Percentiles rank a stretch among this genome's conserved stretches.
phyloP scores from a whole-genome alignment of 2,797 vertebrate genomes.

The Eidolon dupreanum region DNA sequence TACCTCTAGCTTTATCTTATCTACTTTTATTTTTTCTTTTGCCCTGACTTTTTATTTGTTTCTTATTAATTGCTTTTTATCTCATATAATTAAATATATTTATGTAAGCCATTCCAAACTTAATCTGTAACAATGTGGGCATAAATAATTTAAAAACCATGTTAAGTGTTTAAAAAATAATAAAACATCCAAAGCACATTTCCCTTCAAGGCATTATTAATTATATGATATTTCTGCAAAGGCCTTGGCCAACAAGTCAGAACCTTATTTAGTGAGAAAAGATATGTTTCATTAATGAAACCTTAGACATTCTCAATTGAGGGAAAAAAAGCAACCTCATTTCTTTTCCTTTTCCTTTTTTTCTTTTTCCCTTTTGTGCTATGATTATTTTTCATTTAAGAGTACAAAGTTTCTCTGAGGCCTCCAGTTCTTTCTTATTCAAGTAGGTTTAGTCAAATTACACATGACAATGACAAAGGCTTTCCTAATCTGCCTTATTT shows the following conservation, averaged over 20 bases:
- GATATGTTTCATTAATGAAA: slow-evolving; percentile 79
- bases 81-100: slow-evolving; percentile 2
- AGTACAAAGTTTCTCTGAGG: slow-evolving; percentile 70
- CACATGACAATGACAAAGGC: slow-evolving; percentile 47
- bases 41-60: slow-evolving; percentile 13
- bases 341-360: slow-evolving; percentile 45
- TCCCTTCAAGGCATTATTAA: slow-evolving; percentile 74
- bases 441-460: slow-evolving; percentile 72
- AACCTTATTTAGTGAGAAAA: slow-evolving; percentile 76
- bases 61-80: slow-evolving; percentile 29
- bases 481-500: slow-evolving; percentile 52
- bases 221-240: slow-evolving; percentile 71
- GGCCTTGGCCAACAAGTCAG: slow-evolving; percentile 66
- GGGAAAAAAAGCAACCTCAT: neutral
- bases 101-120: slow-evolving; percentile 23
- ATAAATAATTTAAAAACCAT: slow-evolving; percentile 41
- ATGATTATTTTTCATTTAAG: slow-evolving; percentile 67
- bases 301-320: slow-evolving; percentile 72
- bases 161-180: slow-evolving; percentile 35
- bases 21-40: neutral
- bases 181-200: slow-evolving; percentile 65
- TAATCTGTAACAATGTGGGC: neutral
- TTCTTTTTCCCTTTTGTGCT: neutral
- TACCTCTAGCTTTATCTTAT: neutral
- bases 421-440: slow-evolving; percentile 56